Evolutionary conservation across 2,888 invertebrate genomes (phyloP), one percentile per base, ranked within the genome.

Genomic region (Hyposoter dolosus): DNA sequence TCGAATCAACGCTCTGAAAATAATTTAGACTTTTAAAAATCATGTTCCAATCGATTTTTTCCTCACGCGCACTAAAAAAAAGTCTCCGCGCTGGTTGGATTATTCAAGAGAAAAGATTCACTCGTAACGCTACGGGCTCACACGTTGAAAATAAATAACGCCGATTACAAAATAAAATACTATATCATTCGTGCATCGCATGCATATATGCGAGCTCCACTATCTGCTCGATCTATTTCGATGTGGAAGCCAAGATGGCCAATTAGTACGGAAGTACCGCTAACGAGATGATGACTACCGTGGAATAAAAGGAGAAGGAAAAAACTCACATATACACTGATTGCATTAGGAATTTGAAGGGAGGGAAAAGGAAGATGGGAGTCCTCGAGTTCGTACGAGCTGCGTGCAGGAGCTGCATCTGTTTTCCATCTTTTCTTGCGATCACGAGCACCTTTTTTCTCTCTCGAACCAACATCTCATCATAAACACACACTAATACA

Each of bases 211-310:
- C 72, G 17, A 40, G 19, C 56, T 43, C 2, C 28, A 56, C 35
- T 69, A 82, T 75, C 82, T 40, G 10, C 40, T 43, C 47, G 82
- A 75, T 82, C 32, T 69, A 56, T 60, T 40, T 68, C 45, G 66
- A 76, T 76, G 76, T 75, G 56, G 68, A 10, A 77, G 66, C 43
- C 17, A 40, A 65, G 65, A 84, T 71, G 65, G 76, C 72, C 81
- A 84, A 84, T 81, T 84, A 84, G 76, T 45, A 65, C 56, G 66
- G 50, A 72, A 77, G 81, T 81, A 81, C 72, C 84, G 84, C 76
- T 84, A 84, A 84, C 84, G 77, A 84, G 81, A 84, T 81, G 83
- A 83, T 83, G 81, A 72, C 71, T 65, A 47, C 56, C 40, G 63
- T 53, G 65, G 19, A 35, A 68, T 65, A 74, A 68, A 17, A 17